These are phyloP conservation scores for Tridacna gigas DNA, from an alignment of 2,888 invertebrate genomes.

Conservation along the genomic window DNA sequence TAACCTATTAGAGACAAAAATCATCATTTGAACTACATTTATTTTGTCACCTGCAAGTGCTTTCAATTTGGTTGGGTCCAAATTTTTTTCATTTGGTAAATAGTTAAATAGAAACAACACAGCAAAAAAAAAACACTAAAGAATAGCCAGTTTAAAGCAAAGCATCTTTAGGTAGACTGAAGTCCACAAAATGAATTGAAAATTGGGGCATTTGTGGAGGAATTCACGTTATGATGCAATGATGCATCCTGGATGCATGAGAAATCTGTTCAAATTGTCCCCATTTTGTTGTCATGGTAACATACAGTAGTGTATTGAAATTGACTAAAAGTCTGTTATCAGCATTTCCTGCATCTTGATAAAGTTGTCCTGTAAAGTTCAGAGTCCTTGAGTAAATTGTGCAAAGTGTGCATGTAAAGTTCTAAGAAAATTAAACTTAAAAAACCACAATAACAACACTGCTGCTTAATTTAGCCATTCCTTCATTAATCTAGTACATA, in stretches of 20 bases:
- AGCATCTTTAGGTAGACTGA: conserved; percentile 8
- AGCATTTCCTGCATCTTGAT: conserved; percentile 26
- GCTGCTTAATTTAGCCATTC: background rate
- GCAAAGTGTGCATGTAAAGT: conserved; percentile 14
- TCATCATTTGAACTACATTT: too few species aligned
- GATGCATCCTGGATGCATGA: conserved; percentile 1
- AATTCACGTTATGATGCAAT: background rate
- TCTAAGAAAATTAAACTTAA: background rate
- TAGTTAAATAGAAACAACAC: too few species aligned
- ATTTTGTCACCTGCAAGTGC: too few species aligned
- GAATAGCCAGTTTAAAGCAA: background rate
- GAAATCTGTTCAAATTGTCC: background rate
- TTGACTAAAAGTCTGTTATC: conserved; percentile 5
- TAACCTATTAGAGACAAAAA: too few species aligned
- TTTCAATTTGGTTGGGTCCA: too few species aligned
- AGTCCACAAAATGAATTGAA: conserved; percentile 6
- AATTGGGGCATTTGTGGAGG: background rate
- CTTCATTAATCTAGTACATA: background rate
- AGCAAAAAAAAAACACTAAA: background rate
- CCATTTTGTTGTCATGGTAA: conserved; percentile 15
- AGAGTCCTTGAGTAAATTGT: conserved; percentile 16
- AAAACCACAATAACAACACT: too few species aligned
- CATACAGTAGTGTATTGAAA: conserved; percentile 9
- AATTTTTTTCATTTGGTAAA: too few species aligned
- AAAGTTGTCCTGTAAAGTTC: conserved; percentile 8